Evolutionary conservation across 2,797 vertebrate species (phyloP), one percentile per base, ranked within the genome.

Genomic region (Rousettus madagascariensis): DNA sequence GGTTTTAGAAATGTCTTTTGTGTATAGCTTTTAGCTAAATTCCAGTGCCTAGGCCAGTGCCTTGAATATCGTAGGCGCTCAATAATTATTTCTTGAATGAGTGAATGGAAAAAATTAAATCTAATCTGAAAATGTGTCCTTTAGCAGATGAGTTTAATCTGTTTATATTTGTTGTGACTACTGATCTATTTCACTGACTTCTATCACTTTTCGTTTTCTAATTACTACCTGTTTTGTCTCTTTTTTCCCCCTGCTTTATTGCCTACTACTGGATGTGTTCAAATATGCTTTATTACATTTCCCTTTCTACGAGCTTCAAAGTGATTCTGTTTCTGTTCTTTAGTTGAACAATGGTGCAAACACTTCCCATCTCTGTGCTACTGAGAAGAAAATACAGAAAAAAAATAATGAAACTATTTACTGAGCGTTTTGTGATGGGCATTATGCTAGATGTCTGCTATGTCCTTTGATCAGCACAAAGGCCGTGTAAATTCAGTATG

Each of bases 21-120:
- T 72, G 66, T 93, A 80, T 85, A 85, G 55, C 38, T 91, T 77
- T 87, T 80, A 94, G n/a, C 8, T 93, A 36, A 65, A 85, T 94
- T 93, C 28, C 9, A 59, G 36, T 12, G 19, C 22, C 55, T 61
- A 66, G 41, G 30, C 8, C 4, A 46, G 33, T 51, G 36, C 30
- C 53, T 83, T 28, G 22, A 22, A 51, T 15, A 72, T 19, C 63
- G 33, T 30, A 88, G 20, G 20, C 17, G 51, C 20, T 86, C 68
- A 79, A 19, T 53, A 85, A 79, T 85, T 79, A 65, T 71, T 95
- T 84, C 46, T n/a, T 8, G 1, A 83, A 51, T 49, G 20, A 72
- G 61, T 90, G 11, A 55, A 49, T 82, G 63, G 13, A 51, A 72
- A 72, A 65, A 59, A 49, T 65, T 13, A 85, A 71, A 90, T 55